A percentile compares a stretch with the other conserved stretches of the same genome.
Evolutionary conservation across 2,888 invertebrate genomes (phyloP).

Genomic region (Pandemis cinnamomeana): DNA sequence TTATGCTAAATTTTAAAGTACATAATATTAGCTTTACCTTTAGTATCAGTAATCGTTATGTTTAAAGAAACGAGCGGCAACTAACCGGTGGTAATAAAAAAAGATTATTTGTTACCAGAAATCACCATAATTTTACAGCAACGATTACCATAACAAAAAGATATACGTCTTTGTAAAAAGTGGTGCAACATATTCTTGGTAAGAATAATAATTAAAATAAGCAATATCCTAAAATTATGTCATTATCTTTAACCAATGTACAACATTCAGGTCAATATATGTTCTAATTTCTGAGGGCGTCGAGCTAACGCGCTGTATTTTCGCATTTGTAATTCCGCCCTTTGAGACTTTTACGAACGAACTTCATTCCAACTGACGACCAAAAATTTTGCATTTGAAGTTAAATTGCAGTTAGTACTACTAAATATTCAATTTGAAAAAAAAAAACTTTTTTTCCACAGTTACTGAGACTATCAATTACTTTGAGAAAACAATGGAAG

Average conservation of each 20-base stretch:
- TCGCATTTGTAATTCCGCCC: too few species aligned
- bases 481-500: too few species aligned
- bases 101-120: slow-evolving; percentile 34
- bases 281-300: too few species aligned
- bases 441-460: too few species aligned
- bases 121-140: slow-evolving; percentile 29
- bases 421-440: too few species aligned
- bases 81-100: slow-evolving; percentile 13
- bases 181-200: not conserved
- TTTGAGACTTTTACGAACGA: too few species aligned
- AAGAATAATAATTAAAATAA: not conserved
- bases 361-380: too few species aligned
- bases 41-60: not conserved
- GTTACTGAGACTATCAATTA: too few species aligned
- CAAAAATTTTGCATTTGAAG: too few species aligned
- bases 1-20: slow-evolving; percentile 8
- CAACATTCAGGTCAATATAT: not conserved
- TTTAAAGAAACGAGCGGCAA: not conserved
- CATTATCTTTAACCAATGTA: not conserved
- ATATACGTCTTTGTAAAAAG: not conserved
- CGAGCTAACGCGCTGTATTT: too few species aligned
- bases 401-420: too few species aligned
- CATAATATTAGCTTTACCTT: not conserved
- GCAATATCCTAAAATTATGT: not conserved
- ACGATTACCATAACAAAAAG: slow-evolving; percentile 12